Base-by-base conservation (phyloP, 1,140 invertebrate species). In the Leguminivora glycinivorella region DNA sequence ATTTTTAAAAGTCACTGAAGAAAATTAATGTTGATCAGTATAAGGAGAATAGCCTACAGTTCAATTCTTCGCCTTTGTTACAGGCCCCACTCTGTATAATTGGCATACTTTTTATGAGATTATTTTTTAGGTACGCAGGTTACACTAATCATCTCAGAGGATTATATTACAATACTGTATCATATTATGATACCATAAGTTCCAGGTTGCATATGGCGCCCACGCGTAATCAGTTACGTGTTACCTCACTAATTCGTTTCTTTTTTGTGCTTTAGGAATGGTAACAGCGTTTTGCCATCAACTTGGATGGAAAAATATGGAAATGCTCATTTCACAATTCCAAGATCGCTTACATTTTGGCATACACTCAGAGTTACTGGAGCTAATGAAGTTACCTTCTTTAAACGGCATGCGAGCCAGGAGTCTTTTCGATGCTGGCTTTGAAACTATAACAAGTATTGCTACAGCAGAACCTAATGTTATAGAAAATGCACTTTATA, bases 261-360 rank as follows among this genome's bases (percentile, higher is more conserved):
- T 63, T 22, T 22, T 66, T 70, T 74, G 25, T 56, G 17, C 87
- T 91, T 68, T 85, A 97, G 96, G 96, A 67, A 98, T 98, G 96
- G 96, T 99, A 0, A 98, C 97, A 1, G 95, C 96, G 22, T 99
- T 99, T 92, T 98, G 98, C 92, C 94, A 94, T 78, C 95, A 97
- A 63, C 90, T 99, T n/a, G 96, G 98, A 2, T 99, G 98, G 98
- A 94, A 94, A 68, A 98, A 95, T 82, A 92, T 99, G 70, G 96
- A 98, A 87, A 90, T 98, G 31, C 92, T 99, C 2, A 93, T 99
- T 12, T 95, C 95, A 4, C 96, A 99, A 89, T 99, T 99, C 90
- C 97, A 99, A 93, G 95, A 96, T 76, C 94, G 99, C 17, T 92
- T 99, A 24, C 96, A 97, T 77, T 99, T 99, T 92, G 99, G 98